Base-by-base conservation (phyloP, 2,888 invertebrate genomes). In the Geophilus truncorum region DNA sequence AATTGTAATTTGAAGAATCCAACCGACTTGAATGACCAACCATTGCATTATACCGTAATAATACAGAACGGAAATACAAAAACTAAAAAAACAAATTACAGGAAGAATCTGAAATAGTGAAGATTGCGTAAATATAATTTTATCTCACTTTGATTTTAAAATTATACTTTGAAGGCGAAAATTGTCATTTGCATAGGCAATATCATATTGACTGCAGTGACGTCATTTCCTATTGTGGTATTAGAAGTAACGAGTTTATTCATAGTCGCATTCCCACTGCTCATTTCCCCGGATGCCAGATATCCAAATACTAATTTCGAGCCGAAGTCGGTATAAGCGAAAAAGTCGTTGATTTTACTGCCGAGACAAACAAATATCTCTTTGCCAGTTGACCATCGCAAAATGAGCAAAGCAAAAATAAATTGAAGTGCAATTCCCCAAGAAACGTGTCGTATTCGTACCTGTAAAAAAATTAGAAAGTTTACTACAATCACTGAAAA, bases 371-470 rank as follows among this genome's bases (percentile, higher is more conserved):
- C 30, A 12, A 75, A n/a, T 12, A 75, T 9, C 15, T 6, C 7
- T 7, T 18, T 12, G 23, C 75, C 75, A 28, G 18, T 18, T 30
- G 23, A 1, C 75, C 75, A 75, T 12, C 75, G 75, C 28, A 75
- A 18, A 12, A 75, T n/a, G n/a, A 75, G 5, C 1, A 21, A n/a
- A 12, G 75, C 23, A 75, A 75, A 25, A 2, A 75, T 18, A 32
- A 75, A 75, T 12, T 75, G 75, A 1, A 75, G 4, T 1, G 30
- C 23, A 12, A 75, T 6, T 5, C 75, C 75, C 75, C 75, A 75
- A 23, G n/a, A n/a, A n/a, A 97, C 93, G 0, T 93, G 92, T 5
- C 92, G 90, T 96, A 96, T 95, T 81, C 90, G 90, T 3, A 95
- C 89, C 88, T 93, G n/a, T n/a, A n/a, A n/a, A n/a, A n/a, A 86